These are phyloP conservation scores for Drosophila repleta DNA, from an alignment of 1,140 invertebrate species.

Conservation along the genomic window DNA sequence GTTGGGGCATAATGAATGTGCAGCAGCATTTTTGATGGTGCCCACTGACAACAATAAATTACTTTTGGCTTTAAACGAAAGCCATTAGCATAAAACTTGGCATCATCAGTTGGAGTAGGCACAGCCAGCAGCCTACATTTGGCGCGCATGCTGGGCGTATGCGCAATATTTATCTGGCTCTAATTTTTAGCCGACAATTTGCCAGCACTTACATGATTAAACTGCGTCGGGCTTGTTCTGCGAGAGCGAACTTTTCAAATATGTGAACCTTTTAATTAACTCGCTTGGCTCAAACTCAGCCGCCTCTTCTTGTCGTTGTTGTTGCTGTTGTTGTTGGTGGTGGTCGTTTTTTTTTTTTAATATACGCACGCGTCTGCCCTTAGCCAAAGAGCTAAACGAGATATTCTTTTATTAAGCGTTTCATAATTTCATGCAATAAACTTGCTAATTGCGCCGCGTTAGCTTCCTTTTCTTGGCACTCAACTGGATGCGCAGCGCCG, in stretches of 20 bases:
- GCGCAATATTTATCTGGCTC: constrained; percentile 79
- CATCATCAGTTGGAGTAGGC: constrained; percentile 55
- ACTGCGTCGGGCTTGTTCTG: constrained; percentile 49
- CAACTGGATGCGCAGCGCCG: constrained; percentile 31
- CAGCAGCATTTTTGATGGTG: constrained; percentile 82
- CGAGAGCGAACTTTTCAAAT: constrained; percentile 69
- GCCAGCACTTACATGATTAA: constrained; percentile 82
- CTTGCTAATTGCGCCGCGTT: constrained; percentile 75
- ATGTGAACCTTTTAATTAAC: constrained; percentile 78
- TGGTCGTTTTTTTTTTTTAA: constrained; percentile 37
- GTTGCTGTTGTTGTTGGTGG: constrained; percentile 11
- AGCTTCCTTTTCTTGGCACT: constrained; percentile 72
- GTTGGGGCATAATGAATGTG: constrained; percentile 78
- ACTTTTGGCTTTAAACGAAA: constrained; percentile 82
- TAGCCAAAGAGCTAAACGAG: constrained; percentile 11
- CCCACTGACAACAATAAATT: constrained; percentile 82
- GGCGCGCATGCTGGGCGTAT: constrained; percentile 70
- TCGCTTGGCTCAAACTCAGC: constrained; percentile 42
- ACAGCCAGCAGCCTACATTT: constrained; percentile 58
- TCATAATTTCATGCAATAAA: constrained; percentile 82
- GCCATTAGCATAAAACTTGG: constrained; percentile 82
- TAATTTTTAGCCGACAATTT: constrained; percentile 80
- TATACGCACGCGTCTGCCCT: constrained; percentile 11
- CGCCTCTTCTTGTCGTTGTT: not conserved
- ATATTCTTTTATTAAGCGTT: constrained; percentile 67